Base-by-base conservation (phyloP, 35 echinoderm and acorn worm species). In the Chiridota heheva region DNA sequence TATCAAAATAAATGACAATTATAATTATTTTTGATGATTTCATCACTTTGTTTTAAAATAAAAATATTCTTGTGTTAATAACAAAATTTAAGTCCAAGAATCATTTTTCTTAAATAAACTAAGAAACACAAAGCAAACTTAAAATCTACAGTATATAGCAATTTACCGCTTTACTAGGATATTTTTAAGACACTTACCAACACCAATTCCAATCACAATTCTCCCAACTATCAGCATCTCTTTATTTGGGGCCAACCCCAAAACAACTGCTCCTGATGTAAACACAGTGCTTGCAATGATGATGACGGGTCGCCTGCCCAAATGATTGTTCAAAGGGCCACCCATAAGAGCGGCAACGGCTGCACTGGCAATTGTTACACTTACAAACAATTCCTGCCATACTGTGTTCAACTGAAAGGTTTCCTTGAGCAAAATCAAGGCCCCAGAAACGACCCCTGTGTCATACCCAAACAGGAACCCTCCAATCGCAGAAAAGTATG, bases 391-490 rank as follows among this genome's bases (percentile, higher is more conserved):
- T 82, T 98, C 95, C 43, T 98, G 80, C 95, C 95, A 98, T 70
- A 97, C 17, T 22, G 88, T 97, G 25, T 13, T 74, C 4, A 91
- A 36, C 7, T 80, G 15, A 48, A 98, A 98, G 31, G 85, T 64
- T 47, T 88, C 69, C 49, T 80, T 84, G 13, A 92, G 73, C 12
- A 91, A 85, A 48, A 92, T 98, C 71, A 98, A 79, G 29, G 95
- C 89, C n/a, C 95, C 95, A 7, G 95, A 98, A 3, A 98, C 85
- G 10, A 98, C 95, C 1, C 94, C 94, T 12, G 95, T 98, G 63
- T 97, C 95, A 49, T 98, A 98, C 1, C 95, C 95, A 58, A 97
- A 98, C 17, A 98, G 67, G 49, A 98, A 98, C 20, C 95, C 95
- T 22, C 95, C 89, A 12, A 98, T 84, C 13, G 89, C 95, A 18